Evolutionary conservation across 2,797 vertebrate species (phyloP).

Genomic region (Zalophus californianus): DNA sequence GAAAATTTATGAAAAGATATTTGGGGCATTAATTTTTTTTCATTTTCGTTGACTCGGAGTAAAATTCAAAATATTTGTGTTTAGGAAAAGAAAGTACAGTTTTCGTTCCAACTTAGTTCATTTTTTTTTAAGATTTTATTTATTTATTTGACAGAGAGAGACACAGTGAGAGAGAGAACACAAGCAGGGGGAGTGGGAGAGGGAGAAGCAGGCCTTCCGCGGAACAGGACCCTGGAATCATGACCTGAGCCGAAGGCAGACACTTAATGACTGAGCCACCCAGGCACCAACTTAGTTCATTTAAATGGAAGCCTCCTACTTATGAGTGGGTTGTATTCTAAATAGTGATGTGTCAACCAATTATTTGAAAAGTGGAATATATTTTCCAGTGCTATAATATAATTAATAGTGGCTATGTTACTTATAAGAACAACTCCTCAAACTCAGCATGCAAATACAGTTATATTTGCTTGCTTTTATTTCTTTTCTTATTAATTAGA

Average conservation of each 20-base stretch:
- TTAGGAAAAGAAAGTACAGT: neutral
- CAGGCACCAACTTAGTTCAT: neutral
- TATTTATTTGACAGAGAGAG: too few species aligned
- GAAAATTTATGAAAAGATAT: slow-evolving; percentile 17
- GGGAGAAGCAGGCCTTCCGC: too few species aligned
- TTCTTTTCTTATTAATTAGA: neutral
- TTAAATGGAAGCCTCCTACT: slow-evolving; percentile 26
- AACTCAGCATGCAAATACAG: neutral
- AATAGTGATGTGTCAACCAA: neutral
- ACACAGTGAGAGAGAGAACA: too few species aligned
- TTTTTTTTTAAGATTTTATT: neutral
- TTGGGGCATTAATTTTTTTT: slow-evolving; percentile 45
- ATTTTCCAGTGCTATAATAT: neutral
- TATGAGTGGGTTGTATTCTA: neutral
- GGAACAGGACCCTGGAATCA: too few species aligned
- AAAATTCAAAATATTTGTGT: slow-evolving; percentile 67
- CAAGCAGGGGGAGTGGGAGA: too few species aligned
- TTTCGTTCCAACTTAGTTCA: slow-evolving; percentile 5
- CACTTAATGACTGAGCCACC: too few species aligned
- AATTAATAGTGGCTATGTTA: neutral
- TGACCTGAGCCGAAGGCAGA: too few species aligned
- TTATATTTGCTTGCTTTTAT: neutral
- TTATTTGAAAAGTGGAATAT: neutral
- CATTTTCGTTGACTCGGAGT: slow-evolving; percentile 59
- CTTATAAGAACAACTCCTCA: neutral